These are phyloP conservation scores for Sarcophilus harrisii DNA, from an alignment of 2,797 vertebrate genomes.

Conservation along the genomic window DNA sequence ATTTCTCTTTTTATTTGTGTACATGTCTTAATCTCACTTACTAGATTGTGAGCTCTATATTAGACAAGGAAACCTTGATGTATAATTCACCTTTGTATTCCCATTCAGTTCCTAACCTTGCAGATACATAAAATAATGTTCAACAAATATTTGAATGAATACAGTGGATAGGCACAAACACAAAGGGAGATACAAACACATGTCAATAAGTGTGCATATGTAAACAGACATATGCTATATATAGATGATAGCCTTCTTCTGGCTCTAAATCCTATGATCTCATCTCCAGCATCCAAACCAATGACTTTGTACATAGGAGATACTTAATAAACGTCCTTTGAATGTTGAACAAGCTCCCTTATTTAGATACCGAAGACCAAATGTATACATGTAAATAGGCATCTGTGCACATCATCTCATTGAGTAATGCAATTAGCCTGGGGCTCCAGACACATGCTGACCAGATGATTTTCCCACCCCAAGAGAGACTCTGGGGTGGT, in stretches of 20 bases:
- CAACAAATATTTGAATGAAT: neutral
- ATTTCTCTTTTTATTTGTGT: neutral
- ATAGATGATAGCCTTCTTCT: neutral
- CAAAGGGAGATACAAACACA: neutral
- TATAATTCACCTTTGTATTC: neutral
- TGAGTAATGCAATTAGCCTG: neutral
- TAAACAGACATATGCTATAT: neutral
- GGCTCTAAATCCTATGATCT: neutral
- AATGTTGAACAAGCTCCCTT: neutral
- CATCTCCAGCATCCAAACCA: neutral
- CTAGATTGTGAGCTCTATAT: neutral
- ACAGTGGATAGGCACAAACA: neutral
- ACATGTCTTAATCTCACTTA: neutral
- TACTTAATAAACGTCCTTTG: neutral
- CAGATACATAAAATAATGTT: neutral
- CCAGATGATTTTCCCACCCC: neutral
- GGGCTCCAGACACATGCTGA: neutral
- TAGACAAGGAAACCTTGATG: neutral
- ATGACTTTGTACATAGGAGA: neutral
- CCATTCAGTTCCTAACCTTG: neutral
- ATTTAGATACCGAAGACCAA: neutral
- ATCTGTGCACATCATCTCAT: neutral
- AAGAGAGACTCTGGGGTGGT: neutral
- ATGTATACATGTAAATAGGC: neutral
- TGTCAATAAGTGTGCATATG: neutral